Conservation (phyloP, 2,888 invertebrate species). For the Fragum fragum region DNA sequence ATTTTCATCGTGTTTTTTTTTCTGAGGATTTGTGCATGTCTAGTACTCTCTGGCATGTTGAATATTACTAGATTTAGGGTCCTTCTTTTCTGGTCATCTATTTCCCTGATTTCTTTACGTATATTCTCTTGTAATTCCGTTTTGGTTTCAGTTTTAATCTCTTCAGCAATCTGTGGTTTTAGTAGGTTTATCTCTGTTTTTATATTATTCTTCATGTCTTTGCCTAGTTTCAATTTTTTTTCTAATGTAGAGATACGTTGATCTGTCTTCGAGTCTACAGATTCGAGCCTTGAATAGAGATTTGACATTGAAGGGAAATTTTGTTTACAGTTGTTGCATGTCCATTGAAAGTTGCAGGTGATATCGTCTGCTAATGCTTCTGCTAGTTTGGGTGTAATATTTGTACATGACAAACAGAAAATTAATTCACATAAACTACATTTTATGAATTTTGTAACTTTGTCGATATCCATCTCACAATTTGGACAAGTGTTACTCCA, state of each 20-base stretch:
- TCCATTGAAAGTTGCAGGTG: background rate
- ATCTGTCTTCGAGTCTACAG: background rate
- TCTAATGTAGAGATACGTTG: background rate
- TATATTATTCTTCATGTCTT: background rate
- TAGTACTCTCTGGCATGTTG: background rate
- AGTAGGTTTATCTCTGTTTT: background rate
- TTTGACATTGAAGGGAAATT: conserved; percentile 17
- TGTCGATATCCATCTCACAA: background rate
- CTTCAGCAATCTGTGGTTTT: background rate
- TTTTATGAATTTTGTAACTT: background rate
- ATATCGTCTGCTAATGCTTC: background rate
- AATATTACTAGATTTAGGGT: background rate
- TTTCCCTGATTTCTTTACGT: conserved; percentile 1
- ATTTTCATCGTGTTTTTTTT: background rate
- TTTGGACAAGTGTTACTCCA: background rate
- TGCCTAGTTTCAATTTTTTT: background rate
- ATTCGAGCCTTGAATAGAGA: background rate
- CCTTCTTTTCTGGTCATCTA: conserved; percentile 1
- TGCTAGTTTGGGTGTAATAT: background rate
- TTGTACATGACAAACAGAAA: background rate
- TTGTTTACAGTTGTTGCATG: conserved; percentile 5
- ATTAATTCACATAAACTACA: background rate
- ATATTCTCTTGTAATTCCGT: background rate
- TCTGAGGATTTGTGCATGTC: background rate
- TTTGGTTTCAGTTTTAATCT: background rate